phyloP scores from a whole-genome alignment of 2,888 invertebrate species.

The Andrena dorsata region DNA sequence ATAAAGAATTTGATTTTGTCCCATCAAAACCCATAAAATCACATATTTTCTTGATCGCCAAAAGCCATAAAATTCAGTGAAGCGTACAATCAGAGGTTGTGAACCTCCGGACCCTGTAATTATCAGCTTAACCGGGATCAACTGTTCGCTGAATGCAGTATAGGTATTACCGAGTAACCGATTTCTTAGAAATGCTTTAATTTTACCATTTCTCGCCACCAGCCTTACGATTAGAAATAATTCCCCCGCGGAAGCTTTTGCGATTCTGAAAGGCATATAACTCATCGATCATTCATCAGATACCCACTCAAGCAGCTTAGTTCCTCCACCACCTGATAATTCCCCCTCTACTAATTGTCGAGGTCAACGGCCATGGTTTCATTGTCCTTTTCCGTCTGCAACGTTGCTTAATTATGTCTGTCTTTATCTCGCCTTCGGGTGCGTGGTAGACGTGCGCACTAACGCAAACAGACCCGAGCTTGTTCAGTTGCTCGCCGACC shows the following conservation, averaged over 20 bases:
- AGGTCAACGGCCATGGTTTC: constrained; percentile 75
- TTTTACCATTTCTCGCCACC: no score
- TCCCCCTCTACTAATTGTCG: constrained; percentile 22
- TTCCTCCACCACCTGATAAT: constrained; percentile 40
- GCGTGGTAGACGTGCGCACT: constrained; percentile 30
- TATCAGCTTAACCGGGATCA: no score
- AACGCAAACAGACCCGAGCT: constrained; percentile 12
- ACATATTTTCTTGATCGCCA: no score
- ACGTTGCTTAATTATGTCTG: constrained; percentile 32
- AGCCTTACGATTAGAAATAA: constrained; percentile 4
- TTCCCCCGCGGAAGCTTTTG: constrained; percentile 28
- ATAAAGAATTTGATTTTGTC: no score
- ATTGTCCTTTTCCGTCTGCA: constrained; percentile 59
- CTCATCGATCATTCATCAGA: constrained; percentile 66
- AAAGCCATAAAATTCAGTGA: no score
- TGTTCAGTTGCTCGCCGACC: constrained; percentile 40
- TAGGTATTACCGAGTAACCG: no score
- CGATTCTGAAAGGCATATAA: constrained; percentile 52
- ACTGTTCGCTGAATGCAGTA: no score
- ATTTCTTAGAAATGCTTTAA: no score
- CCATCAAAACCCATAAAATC: no score
- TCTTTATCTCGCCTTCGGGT: constrained; percentile 29
- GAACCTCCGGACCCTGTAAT: no score
- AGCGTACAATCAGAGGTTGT: no score
- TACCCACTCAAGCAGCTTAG: constrained; percentile 59